These are phyloP conservation scores for Numenius phaeopus DNA, from an alignment of 2,797 vertebrate genomes.

Conservation along the genomic window DNA sequence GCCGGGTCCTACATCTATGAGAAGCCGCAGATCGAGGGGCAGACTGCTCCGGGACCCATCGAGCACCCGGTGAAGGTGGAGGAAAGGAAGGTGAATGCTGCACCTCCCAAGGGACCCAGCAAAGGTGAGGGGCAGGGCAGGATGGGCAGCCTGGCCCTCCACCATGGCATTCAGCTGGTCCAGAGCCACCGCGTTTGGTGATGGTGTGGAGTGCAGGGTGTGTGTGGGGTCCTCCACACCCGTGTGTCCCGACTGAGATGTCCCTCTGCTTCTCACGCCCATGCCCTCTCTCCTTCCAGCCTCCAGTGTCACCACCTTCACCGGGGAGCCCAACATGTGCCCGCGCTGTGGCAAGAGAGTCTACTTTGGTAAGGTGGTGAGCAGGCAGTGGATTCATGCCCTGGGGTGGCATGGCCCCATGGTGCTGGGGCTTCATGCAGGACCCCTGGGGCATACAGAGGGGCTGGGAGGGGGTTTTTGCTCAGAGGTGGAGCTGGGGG, in stretches of 20 bases:
- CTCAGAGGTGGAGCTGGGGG: background rate
- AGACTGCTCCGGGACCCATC: conserved; percentile 71
- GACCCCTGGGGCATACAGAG: background rate
- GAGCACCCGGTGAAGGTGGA: conserved; percentile 83
- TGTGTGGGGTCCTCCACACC: fast-evolving
- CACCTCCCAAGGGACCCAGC: conserved; percentile 84
- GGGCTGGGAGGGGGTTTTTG: background rate
- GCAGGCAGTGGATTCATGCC: fast-evolving
- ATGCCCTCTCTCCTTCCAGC: conserved; percentile 76
- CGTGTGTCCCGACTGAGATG: background rate
- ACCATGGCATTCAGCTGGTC: fast-evolving
- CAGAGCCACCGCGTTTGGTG: fast-evolving
- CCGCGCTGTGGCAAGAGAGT: conserved; percentile 95
- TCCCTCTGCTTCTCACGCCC: background rate
- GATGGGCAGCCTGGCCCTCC: background rate
- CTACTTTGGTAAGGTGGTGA: conserved; percentile 90
- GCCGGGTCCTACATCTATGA: conserved; percentile 96
- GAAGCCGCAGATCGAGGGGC: conserved; percentile 82
- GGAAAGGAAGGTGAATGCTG: conserved; percentile 82
- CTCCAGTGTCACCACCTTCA: conserved; percentile 94
- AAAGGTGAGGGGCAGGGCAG: conserved; percentile 84
- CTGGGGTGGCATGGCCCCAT: fast-evolving
- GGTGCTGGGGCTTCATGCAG: background rate
- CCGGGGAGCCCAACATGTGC: conserved; percentile 94
- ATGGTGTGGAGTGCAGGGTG: background rate